A percentile compares a stretch with the other conserved stretches of the same genome.
phyloP scores from a whole-genome alignment of 1,140 invertebrate genomes.

The Drosophila sechellia region DNA sequence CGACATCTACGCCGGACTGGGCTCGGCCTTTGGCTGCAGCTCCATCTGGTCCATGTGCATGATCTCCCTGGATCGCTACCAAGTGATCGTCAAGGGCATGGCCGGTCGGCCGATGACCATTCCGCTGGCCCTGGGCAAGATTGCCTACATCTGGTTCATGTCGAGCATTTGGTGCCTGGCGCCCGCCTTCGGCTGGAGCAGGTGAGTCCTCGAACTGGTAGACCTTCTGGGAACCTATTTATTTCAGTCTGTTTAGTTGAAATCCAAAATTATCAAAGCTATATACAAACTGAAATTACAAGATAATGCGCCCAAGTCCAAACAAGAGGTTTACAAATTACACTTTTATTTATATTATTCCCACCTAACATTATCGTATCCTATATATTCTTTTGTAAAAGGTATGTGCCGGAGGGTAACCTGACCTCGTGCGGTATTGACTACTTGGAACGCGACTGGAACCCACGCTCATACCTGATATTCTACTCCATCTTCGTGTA shows the following conservation, averaged over 20 bases:
- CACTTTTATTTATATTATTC: no score
- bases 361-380: no score
- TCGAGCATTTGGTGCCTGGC: slow-evolving; percentile 89
- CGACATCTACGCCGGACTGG: slow-evolving; percentile 91
- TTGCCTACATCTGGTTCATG: slow-evolving; percentile 89
- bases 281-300: not conserved
- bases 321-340: no score
- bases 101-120: slow-evolving; percentile 89
- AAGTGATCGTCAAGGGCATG: slow-evolving; percentile 93
- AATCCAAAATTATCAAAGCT: not conserved
- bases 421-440: slow-evolving; percentile 94
- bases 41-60: slow-evolving; percentile 95
- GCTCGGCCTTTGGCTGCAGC: slow-evolving; percentile 92
- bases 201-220: slow-evolving; percentile 82
- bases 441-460: slow-evolving; percentile 89
- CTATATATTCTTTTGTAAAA: slow-evolving; percentile 53
- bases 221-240: no score
- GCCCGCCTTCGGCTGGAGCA: slow-evolving; percentile 89
- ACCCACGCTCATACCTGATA: slow-evolving; percentile 89
- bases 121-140: slow-evolving; percentile 88
- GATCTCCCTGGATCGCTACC: slow-evolving; percentile 94
- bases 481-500: slow-evolving; percentile 90
- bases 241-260: not conserved
- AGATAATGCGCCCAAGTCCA: not conserved
- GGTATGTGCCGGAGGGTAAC: slow-evolving; percentile 95